These are phyloP conservation scores for Aleadryas rufinucha DNA, from an alignment of 2,113 vertebrate species.

Conservation along the genomic window DNA sequence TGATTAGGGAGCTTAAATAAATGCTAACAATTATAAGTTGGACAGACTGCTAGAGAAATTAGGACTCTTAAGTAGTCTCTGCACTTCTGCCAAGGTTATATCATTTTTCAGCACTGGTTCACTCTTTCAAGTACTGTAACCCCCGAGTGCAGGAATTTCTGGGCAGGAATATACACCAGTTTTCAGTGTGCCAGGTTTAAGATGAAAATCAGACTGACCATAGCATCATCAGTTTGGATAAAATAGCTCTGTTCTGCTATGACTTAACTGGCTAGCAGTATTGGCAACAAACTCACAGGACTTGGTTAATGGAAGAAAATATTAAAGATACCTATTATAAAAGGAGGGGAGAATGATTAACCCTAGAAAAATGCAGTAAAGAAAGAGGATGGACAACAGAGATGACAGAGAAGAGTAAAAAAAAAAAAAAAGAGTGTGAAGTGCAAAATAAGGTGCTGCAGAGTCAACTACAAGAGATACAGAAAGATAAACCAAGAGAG, in stretches of 20 bases:
- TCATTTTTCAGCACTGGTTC: background rate
- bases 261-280: background rate
- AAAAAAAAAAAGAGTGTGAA: background rate
- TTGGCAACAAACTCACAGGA: background rate
- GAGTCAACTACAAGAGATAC: background rate
- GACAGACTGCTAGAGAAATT: background rate
- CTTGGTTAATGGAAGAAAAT: background rate
- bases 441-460: background rate
- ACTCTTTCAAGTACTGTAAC: background rate
- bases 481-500: background rate
- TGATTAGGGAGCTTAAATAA: background rate
- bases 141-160: background rate
- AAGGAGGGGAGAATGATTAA: background rate
- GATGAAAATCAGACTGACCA: background rate
- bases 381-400: background rate
- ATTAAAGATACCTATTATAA: background rate
- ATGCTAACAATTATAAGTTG: background rate
- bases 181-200: background rate
- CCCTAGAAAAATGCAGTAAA: background rate
- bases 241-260: background rate
- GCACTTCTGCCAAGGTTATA: background rate
- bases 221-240: background rate
- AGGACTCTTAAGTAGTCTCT: background rate
- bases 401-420: background rate
- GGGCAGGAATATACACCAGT: background rate